These are phyloP conservation scores for Drosophila grimshawi DNA, from an alignment of 1,140 invertebrate genomes.

Conservation along the genomic window DNA sequence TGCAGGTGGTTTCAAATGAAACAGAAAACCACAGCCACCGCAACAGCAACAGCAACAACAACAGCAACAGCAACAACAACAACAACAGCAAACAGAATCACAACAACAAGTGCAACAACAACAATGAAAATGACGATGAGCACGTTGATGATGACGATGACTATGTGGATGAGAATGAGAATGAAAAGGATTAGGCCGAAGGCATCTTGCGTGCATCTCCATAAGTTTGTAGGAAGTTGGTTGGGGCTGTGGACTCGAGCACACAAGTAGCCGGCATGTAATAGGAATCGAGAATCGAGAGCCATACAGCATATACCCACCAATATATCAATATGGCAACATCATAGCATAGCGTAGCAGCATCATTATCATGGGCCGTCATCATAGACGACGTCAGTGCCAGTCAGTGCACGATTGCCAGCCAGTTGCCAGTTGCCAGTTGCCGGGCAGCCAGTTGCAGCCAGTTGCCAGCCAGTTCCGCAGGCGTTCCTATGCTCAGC, in stretches of 20 bases:
- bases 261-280: conserved; percentile 29
- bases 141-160: conserved; percentile 47
- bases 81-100: too few relatives aligned
- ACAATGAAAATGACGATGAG: conserved; percentile 3
- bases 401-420: conserved; percentile 23
- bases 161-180: conserved; percentile 31
- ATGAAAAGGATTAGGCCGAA: conserved; percentile 8
- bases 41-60: too few relatives aligned
- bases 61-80: too few relatives aligned
- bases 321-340: not conserved
- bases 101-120: not conserved
- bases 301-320: not conserved
- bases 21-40: not conserved
- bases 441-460: too few relatives aligned
- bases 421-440: not conserved
- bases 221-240: not conserved
- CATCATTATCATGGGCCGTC: conserved; percentile 75
- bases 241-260: conserved; percentile 14
- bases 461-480: conserved; percentile 12
- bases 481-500: conserved; percentile 48
- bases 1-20: conserved; percentile 22
- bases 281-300: conserved; percentile 12
- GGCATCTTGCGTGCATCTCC: conserved; percentile 63
- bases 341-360: conserved; percentile 21
- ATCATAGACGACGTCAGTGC: not conserved